Conservation (phyloP, 2,888 invertebrate species). For the Colostygia pectinataria region DNA sequence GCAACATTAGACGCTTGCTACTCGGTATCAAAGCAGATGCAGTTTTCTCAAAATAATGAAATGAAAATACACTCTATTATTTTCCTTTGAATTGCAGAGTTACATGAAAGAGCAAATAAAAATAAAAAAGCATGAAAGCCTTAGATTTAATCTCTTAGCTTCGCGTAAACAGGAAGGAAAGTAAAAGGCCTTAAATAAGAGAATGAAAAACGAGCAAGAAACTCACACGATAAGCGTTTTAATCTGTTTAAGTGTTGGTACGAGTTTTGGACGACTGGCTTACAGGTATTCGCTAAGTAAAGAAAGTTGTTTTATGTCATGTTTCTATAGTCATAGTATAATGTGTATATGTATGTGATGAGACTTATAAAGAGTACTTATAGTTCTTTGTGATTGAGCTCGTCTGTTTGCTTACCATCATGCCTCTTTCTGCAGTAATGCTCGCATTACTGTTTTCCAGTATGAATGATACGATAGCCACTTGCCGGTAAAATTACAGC, state of each 20-base stretch:
- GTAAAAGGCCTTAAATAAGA: slow-evolving; percentile 70
- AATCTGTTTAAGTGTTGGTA: slow-evolving; percentile 73
- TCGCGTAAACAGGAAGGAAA: slow-evolving; percentile 65
- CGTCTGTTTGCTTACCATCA: too few species aligned
- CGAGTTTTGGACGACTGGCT: slow-evolving; percentile 32
- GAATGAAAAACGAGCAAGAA: slow-evolving; percentile 73
- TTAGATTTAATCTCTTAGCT: slow-evolving; percentile 71
- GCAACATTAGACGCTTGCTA: not conserved
- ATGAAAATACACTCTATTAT: not conserved
- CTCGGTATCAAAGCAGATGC: not conserved
- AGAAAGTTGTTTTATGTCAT: slow-evolving; percentile 5
- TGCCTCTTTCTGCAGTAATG: too few species aligned
- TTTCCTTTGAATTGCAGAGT: not conserved
- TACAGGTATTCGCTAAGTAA: slow-evolving; percentile 9
- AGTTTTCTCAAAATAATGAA: not conserved
- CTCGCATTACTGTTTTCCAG: too few species aligned
- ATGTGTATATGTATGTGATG: too few species aligned
- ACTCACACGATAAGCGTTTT: slow-evolving; percentile 73
- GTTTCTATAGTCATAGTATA: too few species aligned
- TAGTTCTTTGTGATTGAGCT: too few species aligned
- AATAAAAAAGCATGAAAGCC: slow-evolving; percentile 29
- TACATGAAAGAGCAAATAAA: slow-evolving; percentile 4
- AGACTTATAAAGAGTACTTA: too few species aligned
- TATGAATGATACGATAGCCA: too few species aligned
- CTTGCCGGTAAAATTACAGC: too few species aligned